Evolutionary conservation across 2,797 vertebrate genomes (phyloP).

Genomic region (Tragelaphus oryx): DNA sequence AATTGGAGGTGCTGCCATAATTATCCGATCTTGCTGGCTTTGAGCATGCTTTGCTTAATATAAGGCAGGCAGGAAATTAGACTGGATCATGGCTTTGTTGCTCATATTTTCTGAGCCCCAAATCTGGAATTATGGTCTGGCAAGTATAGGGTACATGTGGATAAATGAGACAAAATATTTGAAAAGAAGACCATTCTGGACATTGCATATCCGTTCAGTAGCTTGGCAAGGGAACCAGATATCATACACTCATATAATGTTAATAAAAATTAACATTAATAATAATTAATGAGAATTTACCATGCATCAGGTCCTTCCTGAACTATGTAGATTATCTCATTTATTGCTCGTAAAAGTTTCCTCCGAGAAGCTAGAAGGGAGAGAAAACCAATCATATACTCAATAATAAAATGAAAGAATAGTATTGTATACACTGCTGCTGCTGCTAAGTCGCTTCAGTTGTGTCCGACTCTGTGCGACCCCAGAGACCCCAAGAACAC

Average conservation of each 20-base stretch:
- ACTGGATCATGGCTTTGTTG: background rate
- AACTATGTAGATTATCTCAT: constrained; percentile 29
- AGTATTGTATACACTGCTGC: background rate
- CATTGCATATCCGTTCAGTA: background rate
- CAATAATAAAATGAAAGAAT: constrained; percentile 38
- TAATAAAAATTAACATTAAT: constrained; percentile 12
- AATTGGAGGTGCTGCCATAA: background rate
- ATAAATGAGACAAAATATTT: constrained; percentile 10
- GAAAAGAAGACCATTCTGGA: background rate
- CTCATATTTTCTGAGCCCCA: constrained; percentile 31
- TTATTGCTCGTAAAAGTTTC: constrained; percentile 53
- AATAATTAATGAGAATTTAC: constrained; percentile 24
- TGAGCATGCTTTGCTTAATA: background rate
- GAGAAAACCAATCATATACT: constrained; percentile 25
- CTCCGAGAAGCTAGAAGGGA: constrained; percentile 4
- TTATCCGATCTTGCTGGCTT: constrained; percentile 23
- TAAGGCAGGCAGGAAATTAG: background rate
- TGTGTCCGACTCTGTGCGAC: too few relatives aligned
- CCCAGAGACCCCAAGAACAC: too few relatives aligned
- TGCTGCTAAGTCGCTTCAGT: too few relatives aligned
- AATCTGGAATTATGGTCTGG: background rate
- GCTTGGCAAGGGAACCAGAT: background rate
- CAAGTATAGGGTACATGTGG: background rate
- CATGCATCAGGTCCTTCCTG: background rate
- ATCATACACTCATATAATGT: background rate